phyloP scores from a whole-genome alignment of 2,113 vertebrate genomes.

The Lampris megalopsis region DNA sequence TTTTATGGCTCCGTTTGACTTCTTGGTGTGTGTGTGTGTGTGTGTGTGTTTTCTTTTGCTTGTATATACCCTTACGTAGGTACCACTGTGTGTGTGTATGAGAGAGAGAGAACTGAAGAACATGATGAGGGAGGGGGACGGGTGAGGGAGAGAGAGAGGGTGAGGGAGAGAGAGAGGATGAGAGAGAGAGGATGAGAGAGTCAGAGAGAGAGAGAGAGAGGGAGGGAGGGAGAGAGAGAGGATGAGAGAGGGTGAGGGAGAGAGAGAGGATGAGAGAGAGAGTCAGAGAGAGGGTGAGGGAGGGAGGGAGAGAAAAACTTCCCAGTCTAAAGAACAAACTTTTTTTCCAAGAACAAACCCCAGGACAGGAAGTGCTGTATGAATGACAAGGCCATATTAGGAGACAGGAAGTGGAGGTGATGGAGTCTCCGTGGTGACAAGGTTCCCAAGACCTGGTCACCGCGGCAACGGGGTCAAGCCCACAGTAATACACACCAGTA shows the following conservation, averaged over 20 bases:
- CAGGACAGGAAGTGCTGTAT: constrained; percentile 66
- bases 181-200: constrained; percentile 20
- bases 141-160: neutral
- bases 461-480: constrained; percentile 51
- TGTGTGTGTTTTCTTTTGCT: constrained; percentile 8
- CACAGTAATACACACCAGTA: constrained; percentile 40
- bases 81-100: neutral
- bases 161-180: neutral
- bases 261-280: constrained; percentile 11
- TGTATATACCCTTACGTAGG: neutral
- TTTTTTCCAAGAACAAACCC: constrained; percentile 36
- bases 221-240: neutral
- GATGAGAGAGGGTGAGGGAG: neutral
- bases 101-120: neutral
- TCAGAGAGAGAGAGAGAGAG: neutral
- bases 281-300: constrained; percentile 22
- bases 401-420: constrained; percentile 73
- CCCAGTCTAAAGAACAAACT: constrained; percentile 14
- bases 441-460: constrained; percentile 71
- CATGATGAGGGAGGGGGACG: neutral
- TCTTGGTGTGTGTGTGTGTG: neutral
- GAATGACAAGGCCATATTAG: constrained; percentile 67
- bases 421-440: constrained; percentile 67
- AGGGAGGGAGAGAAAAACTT: constrained; percentile 50
- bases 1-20: constrained; percentile 47